Evolutionary conservation across 2,888 invertebrate genomes (phyloP), one percentile per base, ranked within the genome.

Genomic region (Caenorhabditis zanzibari): DNA sequence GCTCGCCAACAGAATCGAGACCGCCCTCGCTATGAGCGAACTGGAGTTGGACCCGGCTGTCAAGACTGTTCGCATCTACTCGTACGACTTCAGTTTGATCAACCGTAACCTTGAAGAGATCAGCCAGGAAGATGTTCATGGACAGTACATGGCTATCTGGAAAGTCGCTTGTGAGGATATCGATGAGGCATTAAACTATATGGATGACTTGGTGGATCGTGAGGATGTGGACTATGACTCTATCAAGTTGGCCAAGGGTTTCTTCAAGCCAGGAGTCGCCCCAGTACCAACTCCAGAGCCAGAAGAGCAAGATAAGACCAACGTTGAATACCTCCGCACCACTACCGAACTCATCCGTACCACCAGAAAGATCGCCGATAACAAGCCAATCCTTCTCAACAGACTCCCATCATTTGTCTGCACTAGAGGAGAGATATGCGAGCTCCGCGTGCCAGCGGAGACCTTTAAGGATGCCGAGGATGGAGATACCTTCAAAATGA

Each of bases 391-490:
- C 35, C 76, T 81, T 22, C 81, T 84, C 41, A 84, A 84, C 66
- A 38, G 71, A 44, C 81, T 81, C 44, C 73, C 81, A 52, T 74
- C 73, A 1, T 82, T 63, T 24, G 28, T 69, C 14, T 82, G 85
- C 73, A 63, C 54, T 10, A 89, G 88, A 28, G 88, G 91, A 69
- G 75, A 85, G 28, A 61, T 87, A 41, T 91, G 91, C 81, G 85
- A 82, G 35, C 79, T 89, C 44, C 77, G 80, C 28, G 85, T 91
- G 6, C 89, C 90, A 12, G 77, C 83, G 9, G 82, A 86, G 54
- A 91, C 90, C n/a, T 91, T 91, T 86, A 73, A 85, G 52, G 91
- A 91, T 80, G 81, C 84, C 5, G 90, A 91, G 68, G 91, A 91
- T 54, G 90, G 91, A 16, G 81, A 86, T 61, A 90, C 89, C 26